A percentile compares a stretch with the other conserved stretches of the same genome.
Evolutionary conservation across 2,797 vertebrate species (phyloP).

Genomic region (Paedocypris micromegethes): DNA sequence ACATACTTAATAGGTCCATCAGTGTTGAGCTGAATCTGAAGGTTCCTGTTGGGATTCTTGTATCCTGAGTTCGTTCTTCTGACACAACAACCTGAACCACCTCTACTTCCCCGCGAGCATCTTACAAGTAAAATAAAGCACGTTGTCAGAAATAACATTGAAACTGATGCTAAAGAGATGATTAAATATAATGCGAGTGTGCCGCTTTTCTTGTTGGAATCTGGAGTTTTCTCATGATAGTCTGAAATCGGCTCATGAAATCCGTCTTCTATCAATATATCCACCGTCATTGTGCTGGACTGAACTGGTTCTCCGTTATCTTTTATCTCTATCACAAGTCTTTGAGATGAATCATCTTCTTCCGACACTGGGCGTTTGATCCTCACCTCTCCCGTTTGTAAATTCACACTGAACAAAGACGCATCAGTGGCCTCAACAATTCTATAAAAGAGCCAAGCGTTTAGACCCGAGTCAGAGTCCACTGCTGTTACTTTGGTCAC

Average conservation of each 20-base stretch:
- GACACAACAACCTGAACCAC: conserved; percentile 51
- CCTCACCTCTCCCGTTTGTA: conserved; percentile 59
- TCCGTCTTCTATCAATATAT: conserved; percentile 46
- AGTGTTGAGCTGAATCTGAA: conserved; percentile 64
- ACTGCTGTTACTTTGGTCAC: conserved; percentile 68
- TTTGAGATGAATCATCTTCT: conserved; percentile 55
- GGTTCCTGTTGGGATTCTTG: conserved; percentile 46
- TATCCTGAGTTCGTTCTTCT: conserved; percentile 31
- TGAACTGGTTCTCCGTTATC: conserved; percentile 50
- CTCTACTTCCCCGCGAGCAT: conserved; percentile 55
- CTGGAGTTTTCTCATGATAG: conserved; percentile 64
- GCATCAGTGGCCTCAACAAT: conserved; percentile 45
- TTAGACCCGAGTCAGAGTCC: conserved; percentile 69
- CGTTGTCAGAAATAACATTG: conserved; percentile 56
- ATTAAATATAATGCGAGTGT: conserved; percentile 67
- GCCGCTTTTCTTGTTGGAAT: conserved; percentile 52
- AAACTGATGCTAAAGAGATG: conserved; percentile 65
- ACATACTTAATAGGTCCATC: conserved; percentile 73
- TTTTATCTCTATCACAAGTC: conserved; percentile 50
- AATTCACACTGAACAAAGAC: conserved; percentile 53
- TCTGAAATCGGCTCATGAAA: conserved; percentile 49
- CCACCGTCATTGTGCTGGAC: conserved; percentile 46
- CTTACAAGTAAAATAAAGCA: conserved; percentile 54
- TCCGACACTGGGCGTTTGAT: conserved; percentile 57
- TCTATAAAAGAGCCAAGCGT: conserved; percentile 60